Evolutionary conservation across 2,113 vertebrate genomes (phyloP), one percentile per base, ranked within the genome.

Genomic region (Mus spicilegus): DNA sequence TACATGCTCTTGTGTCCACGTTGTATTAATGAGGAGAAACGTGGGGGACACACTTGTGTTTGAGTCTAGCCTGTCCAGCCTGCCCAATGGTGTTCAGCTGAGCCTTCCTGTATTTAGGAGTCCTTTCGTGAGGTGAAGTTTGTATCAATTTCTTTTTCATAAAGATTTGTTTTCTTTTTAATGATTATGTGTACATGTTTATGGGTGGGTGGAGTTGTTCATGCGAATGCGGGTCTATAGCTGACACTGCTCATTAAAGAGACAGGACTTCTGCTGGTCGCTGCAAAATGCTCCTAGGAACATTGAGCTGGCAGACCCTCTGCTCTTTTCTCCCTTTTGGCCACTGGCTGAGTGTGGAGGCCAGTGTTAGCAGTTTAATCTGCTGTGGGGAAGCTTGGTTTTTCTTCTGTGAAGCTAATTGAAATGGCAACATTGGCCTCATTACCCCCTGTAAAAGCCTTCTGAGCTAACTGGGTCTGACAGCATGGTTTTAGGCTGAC

Each of bases 401-500:
- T 92, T 94, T 95, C 94, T 80, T 95, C 89, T 92, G 86, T 94
- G 96, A 96, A 76, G 94, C 93, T 97, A 96, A 97, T 73, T 96
- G 97, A 92, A 98, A 96, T 65, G 75, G 95, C 92, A 96, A 97
- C 72, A 86, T 65, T 92, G 95, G 90, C 93, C 97, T 97, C 96
- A 96, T 97, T 97, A 95, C 58, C 95, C 81, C 85, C 85, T 84
- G 61, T 90, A 91, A 97, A 96, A 81, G 10, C 72, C 63, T 65
- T 94, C 86, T 92, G 96, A 96, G 90, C 97, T 96, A 97, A 97
- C 73, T 92, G 92, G 63, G 77, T 95, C 88, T 92, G 96, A 96
- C 95, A 96, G 90, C 81, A 93, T 89, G 49, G 76, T 94, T 86
- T 72, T 61, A 90, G 33, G 72, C 92, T 93, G 82, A 95, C 95